Evolutionary conservation across 2,113 vertebrate genomes (phyloP).

Genomic region (Ammodytes marinus): DNA sequence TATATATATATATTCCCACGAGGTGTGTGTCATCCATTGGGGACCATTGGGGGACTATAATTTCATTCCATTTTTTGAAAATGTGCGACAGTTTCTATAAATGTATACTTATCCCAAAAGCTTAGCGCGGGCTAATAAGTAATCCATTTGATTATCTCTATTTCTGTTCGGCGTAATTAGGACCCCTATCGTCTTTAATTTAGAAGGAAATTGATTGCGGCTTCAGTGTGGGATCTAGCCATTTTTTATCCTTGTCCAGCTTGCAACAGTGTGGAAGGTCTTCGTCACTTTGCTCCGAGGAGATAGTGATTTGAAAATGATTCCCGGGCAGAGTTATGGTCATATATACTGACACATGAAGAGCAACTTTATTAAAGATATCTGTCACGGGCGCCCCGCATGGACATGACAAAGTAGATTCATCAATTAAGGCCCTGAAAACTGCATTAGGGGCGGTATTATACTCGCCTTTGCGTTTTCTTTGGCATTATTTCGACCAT

Average conservation of each 20-base stretch:
- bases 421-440: conserved; percentile 70
- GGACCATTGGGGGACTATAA: conserved; percentile 27
- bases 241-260: conserved; percentile 39
- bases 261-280: conserved; percentile 12
- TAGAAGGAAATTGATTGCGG: conserved; percentile 36
- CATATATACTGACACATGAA: conserved; percentile 71
- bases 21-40: conserved; percentile 36
- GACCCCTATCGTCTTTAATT: conserved; percentile 47
- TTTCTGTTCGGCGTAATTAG: conserved; percentile 48
- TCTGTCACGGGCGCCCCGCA: conserved; percentile 75
- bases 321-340: conserved; percentile 68
- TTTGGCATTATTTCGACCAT: conserved; percentile 73
- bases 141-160: conserved; percentile 49
- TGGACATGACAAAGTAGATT: conserved; percentile 77
- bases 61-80: conserved; percentile 50
- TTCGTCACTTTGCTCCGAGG: conserved; percentile 22
- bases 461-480: conserved; percentile 71
- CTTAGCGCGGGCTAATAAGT: conserved; percentile 23
- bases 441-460: conserved; percentile 69
- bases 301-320: conserved; percentile 71
- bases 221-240: conserved; percentile 20
- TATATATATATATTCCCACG: conserved; percentile 26
- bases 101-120: conserved; percentile 34
- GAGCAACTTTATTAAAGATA: conserved; percentile 82
- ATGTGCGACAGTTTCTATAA: conserved; percentile 33